Evolutionary conservation across 2,113 vertebrate genomes (phyloP).

Genomic region (Acrocephalus arundinaceus): DNA sequence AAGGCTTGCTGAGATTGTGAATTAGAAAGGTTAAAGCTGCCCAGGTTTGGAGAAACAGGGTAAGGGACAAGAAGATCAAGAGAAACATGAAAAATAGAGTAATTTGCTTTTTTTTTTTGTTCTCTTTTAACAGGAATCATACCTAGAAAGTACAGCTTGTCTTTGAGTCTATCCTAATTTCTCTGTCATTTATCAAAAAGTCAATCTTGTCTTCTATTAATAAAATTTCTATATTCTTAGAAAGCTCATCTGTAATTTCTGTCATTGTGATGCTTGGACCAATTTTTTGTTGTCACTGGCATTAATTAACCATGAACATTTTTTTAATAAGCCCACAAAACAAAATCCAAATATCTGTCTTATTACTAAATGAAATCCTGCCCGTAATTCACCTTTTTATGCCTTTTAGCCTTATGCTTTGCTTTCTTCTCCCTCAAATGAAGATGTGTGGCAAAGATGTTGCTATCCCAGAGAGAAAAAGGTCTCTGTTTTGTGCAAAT

Average conservation of each 20-base stretch:
- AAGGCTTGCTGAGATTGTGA: neutral
- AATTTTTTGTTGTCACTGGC: neutral
- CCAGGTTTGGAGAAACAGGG: neutral
- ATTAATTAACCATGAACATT: neutral
- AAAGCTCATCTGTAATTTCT: neutral
- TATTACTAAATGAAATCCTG: neutral
- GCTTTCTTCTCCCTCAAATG: neutral
- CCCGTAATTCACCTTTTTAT: neutral
- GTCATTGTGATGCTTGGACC: neutral
- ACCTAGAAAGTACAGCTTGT: neutral
- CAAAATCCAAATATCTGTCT: neutral
- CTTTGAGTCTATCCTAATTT: neutral
- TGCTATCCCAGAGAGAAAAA: neutral
- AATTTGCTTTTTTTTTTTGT: neutral
- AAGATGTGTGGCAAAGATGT: neutral
- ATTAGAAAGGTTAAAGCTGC: neutral
- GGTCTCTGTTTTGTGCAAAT: neutral
- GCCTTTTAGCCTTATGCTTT: neutral
- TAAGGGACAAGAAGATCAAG: neutral
- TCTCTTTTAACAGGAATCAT: neutral
- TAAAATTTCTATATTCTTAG: neutral
- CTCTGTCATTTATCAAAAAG: neutral
- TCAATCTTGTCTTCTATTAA: neutral
- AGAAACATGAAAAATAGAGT: neutral
- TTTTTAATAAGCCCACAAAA: neutral